A percentile compares a stretch with the other conserved stretches of the same genome.
Conservation (phyloP, 2,113 vertebrate species). For the Vicugna pacos region DNA sequence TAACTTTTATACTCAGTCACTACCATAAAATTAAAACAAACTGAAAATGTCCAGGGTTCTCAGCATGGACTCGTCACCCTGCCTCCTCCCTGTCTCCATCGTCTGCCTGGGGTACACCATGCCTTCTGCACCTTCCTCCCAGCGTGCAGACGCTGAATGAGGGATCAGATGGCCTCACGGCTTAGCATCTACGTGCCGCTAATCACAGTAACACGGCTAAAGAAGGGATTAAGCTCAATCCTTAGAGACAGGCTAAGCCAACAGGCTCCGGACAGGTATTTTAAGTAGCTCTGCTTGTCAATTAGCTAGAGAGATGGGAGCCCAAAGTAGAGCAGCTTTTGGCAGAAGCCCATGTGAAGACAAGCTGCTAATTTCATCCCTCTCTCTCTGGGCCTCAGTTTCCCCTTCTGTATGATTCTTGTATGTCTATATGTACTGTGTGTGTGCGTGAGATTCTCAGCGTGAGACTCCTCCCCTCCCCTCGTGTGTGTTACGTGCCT, state of each 20-base stretch:
- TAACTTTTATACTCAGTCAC: not conserved
- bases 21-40: not conserved
- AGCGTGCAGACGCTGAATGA: not conserved
- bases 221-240: not conserved
- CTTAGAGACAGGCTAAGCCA: conserved; percentile 5
- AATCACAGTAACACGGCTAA: not conserved
- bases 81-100: not conserved
- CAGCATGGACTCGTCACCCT: rapidly evolving
- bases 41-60: not conserved
- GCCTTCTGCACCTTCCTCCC: rapidly evolving
- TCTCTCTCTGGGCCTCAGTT: conserved; percentile 3
- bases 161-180: not conserved
- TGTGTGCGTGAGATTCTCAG: not conserved
- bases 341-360: not conserved
- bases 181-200: not conserved
- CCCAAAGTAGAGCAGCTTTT: conserved; percentile 65
- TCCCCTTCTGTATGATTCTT: not conserved
- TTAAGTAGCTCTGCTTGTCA: conserved; percentile 75
- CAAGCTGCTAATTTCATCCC: not conserved
- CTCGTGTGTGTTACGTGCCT: rapidly evolving
- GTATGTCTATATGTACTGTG: rapidly evolving
- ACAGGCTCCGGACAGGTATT: conserved; percentile 65
- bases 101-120: rapidly evolving
- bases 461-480: not conserved
- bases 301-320: not conserved